Evolutionary conservation across 1,140 invertebrate species (phyloP), one percentile per base, ranked within the genome.

Genomic region (Meteorus sp.): DNA sequence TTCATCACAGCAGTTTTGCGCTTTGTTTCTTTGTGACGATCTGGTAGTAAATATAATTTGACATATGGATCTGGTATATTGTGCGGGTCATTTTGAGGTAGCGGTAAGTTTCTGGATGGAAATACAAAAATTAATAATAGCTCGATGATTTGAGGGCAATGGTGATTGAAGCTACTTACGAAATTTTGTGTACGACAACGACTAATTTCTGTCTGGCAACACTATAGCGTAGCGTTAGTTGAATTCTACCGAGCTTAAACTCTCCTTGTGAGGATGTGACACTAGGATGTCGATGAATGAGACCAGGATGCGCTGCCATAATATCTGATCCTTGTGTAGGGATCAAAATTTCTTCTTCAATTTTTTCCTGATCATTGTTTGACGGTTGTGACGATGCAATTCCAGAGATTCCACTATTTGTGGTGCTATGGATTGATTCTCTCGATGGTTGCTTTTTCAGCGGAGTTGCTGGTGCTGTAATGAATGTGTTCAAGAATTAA

Each of bases 21-120:
- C 78, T 97, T 97, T 0, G 88, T 88, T 66, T 94, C 90, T 76
- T 92, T 93, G 19, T 89, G 85, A 27, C 88, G 84, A 61, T 95
- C 94, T 0, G 95, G 95, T 31, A 97, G 78, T 31, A 98, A 82
- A 75, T 97, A 96, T 15, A 97, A 77, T 72, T 96, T 95, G 0
- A 97, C 93, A 74, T 97, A 97, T 0, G 95, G 94, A 82, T 98
- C 95, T 1, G 95, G 94, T 64, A 96, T 88, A 73, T 93, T 93
- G 50, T 85, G 85, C 13, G 89, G 88, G 78, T 95, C 94, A 64
- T 92, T 92, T 29, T 61, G 63, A 5, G 76, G 76, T 17, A 93
- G 75, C 3, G 92, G 91, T 56, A 97, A 84, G 79, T 95, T 91
- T 59, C 88, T 90, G 72, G 11, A 81, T 81, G 61, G 31, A 50